phyloP scores from a whole-genome alignment of 2,888 invertebrate genomes.

The Autographa gamma region DNA sequence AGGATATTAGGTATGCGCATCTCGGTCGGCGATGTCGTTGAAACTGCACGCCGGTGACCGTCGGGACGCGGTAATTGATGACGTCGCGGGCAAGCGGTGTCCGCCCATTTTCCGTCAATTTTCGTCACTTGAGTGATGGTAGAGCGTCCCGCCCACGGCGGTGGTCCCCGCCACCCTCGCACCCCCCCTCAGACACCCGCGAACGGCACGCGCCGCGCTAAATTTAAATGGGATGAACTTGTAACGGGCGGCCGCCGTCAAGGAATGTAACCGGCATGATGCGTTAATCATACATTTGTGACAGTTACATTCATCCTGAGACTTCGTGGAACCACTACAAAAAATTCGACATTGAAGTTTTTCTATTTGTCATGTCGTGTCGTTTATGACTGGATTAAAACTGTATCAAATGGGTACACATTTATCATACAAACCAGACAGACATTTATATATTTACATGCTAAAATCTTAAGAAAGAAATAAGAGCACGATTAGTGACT shows the following conservation, averaged over 20 bases:
- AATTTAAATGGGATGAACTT: conserved; percentile 89
- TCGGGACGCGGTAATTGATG: conserved; percentile 87
- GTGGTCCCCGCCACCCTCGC: conserved; percentile 59
- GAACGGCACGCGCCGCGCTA: conserved; percentile 87
- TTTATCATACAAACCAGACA: neutral
- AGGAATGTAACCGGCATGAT: conserved; percentile 82
- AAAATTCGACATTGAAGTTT: conserved; percentile 66
- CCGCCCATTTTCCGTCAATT: conserved; percentile 90
- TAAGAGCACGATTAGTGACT: conserved; percentile 55
- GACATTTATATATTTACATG: conserved; percentile 1
- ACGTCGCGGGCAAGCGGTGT: conserved; percentile 87
- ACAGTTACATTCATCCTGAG: conserved; percentile 81
- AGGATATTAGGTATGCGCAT: conserved; percentile 82
- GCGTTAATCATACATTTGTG: conserved; percentile 88
- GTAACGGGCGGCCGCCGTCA: conserved; percentile 83
- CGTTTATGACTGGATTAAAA: conserved; percentile 34
- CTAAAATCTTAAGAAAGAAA: conserved; percentile 49
- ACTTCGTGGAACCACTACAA: conserved; percentile 72
- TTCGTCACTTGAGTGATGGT: conserved; percentile 89
- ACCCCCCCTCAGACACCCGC: conserved; percentile 67
- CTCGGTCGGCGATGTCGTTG: conserved; percentile 71
- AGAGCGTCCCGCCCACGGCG: conserved; percentile 81
- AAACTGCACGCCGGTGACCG: conserved; percentile 82
- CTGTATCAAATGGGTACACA: conserved; percentile 10
- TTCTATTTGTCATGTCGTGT: conserved; percentile 52